Evolutionary conservation across 2,113 vertebrate species (phyloP), one percentile per base, ranked within the genome.

Genomic region (Brachyhypopomus occidentalis): DNA sequence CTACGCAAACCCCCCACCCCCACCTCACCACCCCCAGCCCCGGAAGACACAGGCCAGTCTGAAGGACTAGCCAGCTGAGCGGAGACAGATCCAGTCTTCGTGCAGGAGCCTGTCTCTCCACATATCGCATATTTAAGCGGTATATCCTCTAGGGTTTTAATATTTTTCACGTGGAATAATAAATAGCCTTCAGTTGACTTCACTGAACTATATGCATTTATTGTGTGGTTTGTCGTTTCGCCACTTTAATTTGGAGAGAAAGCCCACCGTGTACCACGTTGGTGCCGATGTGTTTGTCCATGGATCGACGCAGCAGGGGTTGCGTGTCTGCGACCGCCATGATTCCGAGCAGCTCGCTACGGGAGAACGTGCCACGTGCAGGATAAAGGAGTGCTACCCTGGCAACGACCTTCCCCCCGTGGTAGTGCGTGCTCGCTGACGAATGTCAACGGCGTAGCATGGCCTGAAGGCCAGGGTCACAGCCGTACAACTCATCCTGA

Each of bases 1-100:
- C 30, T 55, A 63, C 56, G 3, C 56, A 76, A n/a, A 56, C 34
- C 72, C 80, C 63, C 38, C 48, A 11, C 30, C 23, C 72, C 22
- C 22, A 36, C 64, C 41, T 11, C 41, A 2, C 41, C 9, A 17
- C 64, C 17, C 22, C 23, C 62, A 30, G 23, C 5, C 20, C 17
- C n/a, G 36, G 20, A 30, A 4, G 17, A 30, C 30, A 16, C 20
- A 58, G n/a, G 22, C 58, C 30, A 16, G 6, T 30, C 59, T 62
- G 22, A 64, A 64, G 12, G 2, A 16, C 16, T 30, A 5, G 25
- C 27, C 27, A 17, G 73, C 23, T 25, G n/a, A 41, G 22, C 2
- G 23, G n/a, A 41, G 12, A 20, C 5, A 20, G 11, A 38, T 14
- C 8, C 4, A 17, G 62, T 30, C 27, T 64, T 27, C 3, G 56